These are phyloP conservation scores for Drosophila histrio DNA, from an alignment of 2,888 invertebrate species.

Conservation along the genomic window DNA sequence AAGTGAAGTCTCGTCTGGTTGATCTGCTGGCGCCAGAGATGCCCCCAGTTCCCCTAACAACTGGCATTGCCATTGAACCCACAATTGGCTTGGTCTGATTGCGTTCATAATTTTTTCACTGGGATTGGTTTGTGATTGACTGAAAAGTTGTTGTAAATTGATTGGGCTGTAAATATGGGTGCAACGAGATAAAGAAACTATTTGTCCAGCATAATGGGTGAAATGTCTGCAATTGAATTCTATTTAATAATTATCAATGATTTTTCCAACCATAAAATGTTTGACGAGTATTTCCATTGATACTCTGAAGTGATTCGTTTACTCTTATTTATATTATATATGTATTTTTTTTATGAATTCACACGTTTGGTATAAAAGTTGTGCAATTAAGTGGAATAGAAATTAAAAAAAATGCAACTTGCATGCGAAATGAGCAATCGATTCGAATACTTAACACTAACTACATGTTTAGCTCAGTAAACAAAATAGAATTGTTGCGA, in stretches of 20 bases:
- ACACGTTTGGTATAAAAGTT: neutral
- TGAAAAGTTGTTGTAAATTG: constrained; percentile 65
- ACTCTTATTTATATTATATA: neutral
- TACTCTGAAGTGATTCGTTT: neutral
- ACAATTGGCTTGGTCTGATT: constrained; percentile 70
- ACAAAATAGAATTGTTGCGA: too few species aligned
- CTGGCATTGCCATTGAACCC: constrained; percentile 18
- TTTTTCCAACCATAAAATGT: neutral
- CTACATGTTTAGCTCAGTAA: neutral
- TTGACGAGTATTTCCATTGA: neutral
- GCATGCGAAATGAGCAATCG: constrained; percentile 45
- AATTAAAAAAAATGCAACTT: constrained; percentile 49
- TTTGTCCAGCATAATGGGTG: constrained; percentile 28
- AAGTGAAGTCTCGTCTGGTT: constrained; percentile 35
- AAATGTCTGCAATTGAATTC: constrained; percentile 21
- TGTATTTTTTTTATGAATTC: neutral
- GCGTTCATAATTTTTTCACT: constrained; percentile 52
- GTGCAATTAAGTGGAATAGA: constrained; percentile 18
- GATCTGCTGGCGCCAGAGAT: constrained; percentile 48
- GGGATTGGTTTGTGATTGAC: constrained; percentile 67
- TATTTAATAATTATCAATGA: constrained; percentile 21
- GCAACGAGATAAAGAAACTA: constrained; percentile 52
- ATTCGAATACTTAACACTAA: neutral
- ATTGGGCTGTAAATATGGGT: constrained; percentile 54
- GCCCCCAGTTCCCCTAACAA: constrained; percentile 5